Evolutionary conservation across 2,888 invertebrate genomes (phyloP), one percentile per base, ranked within the genome.

Genomic region (Cepaea hortensis): DNA sequence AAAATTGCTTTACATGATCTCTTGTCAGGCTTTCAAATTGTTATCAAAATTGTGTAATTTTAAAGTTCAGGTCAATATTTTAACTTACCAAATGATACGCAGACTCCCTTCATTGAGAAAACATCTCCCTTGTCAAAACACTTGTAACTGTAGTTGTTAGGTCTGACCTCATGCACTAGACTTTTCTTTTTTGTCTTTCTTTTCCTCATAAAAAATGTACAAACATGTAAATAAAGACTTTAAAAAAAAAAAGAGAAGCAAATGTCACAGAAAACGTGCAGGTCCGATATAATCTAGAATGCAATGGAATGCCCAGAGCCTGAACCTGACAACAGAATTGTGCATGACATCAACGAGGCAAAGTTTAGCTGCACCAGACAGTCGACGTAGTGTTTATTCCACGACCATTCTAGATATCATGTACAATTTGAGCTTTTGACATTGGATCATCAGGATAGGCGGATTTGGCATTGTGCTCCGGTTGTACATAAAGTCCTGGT

Each of bases 1-100:
- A 62, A 81, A 77, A 81, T 46, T 65, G 68, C 76, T 75, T 76
- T 73, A 75, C 46, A 75, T 61, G 61, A 48, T 81, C 85, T 85
- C 85, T 85, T 85, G 85, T 85, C 85, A 85, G 73, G 65, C 76
- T 85, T 85, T 80, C 81, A 85, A 85, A 85, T 81, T 85, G 85
- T 85, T 85, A 81, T 85, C 72, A 80, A 50, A 85, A 85, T 70
- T 70, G 79, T 11, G 20, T 15, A 76, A 48, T 23, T 48, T 70
- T 76, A 68, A 62, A 50, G 68, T 48, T 50, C 9, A 76, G 50
- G 46, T 84, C 62, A n/a, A 65, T 46, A n/a, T 46, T 70, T 46
- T 35, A 18, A 84, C 23, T 75, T 65, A 61, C 20, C 76, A 84
- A 48, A 77, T 65, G 62, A 35, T 50, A 79, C 35, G 35, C 79